phyloP scores from a whole-genome alignment of 2,888 invertebrate genomes.

The Gasteruption jaculator region DNA sequence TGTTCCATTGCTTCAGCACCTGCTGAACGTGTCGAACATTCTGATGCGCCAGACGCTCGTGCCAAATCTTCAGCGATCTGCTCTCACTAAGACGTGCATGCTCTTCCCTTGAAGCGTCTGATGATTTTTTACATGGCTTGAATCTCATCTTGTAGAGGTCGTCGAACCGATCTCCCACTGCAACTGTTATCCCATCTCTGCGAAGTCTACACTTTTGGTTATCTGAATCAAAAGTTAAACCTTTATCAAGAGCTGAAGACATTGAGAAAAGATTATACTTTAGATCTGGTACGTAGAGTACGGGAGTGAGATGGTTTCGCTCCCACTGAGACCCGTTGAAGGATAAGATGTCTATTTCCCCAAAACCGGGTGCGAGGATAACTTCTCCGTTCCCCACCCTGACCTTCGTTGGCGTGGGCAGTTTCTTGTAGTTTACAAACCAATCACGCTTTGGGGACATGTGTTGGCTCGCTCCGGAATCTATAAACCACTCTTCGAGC shows the following conservation, averaged over 20 bases:
- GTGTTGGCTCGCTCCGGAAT: constrained; percentile 27
- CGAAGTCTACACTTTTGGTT: constrained; percentile 5
- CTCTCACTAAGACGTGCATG: constrained; percentile 4
- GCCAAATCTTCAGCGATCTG: constrained; percentile 16
- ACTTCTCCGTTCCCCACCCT: constrained; percentile 17
- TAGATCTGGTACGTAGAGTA: constrained; percentile 18
- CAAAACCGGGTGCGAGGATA: constrained; percentile 19
- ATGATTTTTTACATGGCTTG: constrained; percentile 5
- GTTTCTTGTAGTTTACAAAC: constrained; percentile 18
- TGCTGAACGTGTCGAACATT: constrained; percentile 17
- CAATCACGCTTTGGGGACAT: constrained; percentile 23
- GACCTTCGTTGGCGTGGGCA: constrained; percentile 11
- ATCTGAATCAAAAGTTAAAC: constrained; percentile 18
- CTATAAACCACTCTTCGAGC: too few relatives aligned
- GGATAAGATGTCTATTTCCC: constrained; percentile 23
- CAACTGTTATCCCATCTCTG: constrained; percentile 11
- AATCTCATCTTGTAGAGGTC: constrained; percentile 21
- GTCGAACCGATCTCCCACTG: constrained; percentile 18
- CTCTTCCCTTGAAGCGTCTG: constrained; percentile 2
- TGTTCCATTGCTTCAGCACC: constrained; percentile 10
- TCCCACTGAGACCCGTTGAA: constrained; percentile 21
- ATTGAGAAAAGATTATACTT: constrained; percentile 20
- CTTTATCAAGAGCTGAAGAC: constrained; percentile 21
- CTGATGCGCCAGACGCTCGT: constrained; percentile 20
- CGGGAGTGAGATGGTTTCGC: constrained; percentile 15